These are phyloP conservation scores for Micoletzkya japonica DNA, from an alignment of 2,888 invertebrate genomes.

Conservation along the genomic window DNA sequence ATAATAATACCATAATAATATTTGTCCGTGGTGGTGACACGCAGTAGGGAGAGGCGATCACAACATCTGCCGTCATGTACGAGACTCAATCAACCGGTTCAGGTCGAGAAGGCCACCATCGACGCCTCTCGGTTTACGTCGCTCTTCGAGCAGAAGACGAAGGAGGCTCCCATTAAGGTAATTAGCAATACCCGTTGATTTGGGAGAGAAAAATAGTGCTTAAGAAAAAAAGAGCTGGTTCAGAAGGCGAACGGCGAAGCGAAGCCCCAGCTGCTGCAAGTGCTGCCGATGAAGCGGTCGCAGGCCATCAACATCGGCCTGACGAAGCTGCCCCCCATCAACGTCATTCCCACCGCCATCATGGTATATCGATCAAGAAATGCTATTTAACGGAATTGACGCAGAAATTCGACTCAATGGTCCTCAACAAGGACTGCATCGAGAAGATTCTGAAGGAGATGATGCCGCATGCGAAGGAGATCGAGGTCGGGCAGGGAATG, in stretches of 20 bases:
- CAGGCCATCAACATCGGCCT: slow-evolving; percentile 99
- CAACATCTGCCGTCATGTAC: neutral
- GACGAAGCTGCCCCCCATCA: slow-evolving; percentile 94
- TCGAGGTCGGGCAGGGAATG: slow-evolving; percentile 36
- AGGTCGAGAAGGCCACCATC: slow-evolving; percentile 73
- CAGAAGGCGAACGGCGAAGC: slow-evolving; percentile 47
- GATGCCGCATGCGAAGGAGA: slow-evolving; percentile 90
- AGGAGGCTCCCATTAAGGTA: slow-evolving; percentile 69
- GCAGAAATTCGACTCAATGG: slow-evolving; percentile 97
- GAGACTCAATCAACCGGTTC: neutral
- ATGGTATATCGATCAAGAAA: slow-evolving; percentile 40
- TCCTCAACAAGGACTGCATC: slow-evolving; percentile 83
- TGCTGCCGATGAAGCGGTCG: slow-evolving; percentile 92
- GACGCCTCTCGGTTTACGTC: slow-evolving; percentile 92
- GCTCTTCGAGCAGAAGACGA: slow-evolving; percentile 92
- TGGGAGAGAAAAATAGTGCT: neutral
- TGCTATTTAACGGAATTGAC: slow-evolving; percentile 67
- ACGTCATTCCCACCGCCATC: slow-evolving; percentile 93
- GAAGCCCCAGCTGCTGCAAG: slow-evolving; percentile 80
- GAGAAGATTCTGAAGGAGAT: slow-evolving; percentile 88
- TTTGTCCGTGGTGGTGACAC: neutral
- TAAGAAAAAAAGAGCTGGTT: neutral
- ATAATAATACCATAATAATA: too few relatives aligned
- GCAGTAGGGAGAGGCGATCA: neutral
- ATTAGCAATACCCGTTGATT: neutral